Evolutionary conservation across 1,140 invertebrate genomes (phyloP), one percentile per base, ranked within the genome.

Genomic region (Brachionus calyciflorus): DNA sequence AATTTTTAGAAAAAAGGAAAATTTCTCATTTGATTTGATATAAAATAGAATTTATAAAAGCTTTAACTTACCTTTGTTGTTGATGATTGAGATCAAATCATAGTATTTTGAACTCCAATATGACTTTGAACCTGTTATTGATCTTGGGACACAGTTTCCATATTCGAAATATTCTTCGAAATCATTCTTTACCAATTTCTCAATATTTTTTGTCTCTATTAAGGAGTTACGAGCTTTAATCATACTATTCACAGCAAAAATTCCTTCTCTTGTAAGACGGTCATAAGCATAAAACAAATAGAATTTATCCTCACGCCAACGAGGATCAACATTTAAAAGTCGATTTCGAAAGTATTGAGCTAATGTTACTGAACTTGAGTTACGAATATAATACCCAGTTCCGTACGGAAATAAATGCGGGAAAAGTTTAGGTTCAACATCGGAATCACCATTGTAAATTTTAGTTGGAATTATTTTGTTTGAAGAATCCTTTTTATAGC

Each of bases 341-440:
- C 24, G 51, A 55, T 24, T 55, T 1, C 51, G 51, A 55, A 55
- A 55, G 26, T 55, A 55, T 55, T 55, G 51, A 24, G 51, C 51
- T 24, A 55, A 55, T 26, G 51, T 55, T 4, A 55, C 51, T 26
- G 51, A 55, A 26, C 26, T 55, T 3, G 19, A 28, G 26, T 26
- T 55, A 1, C 51, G 3, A 10, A 24, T 26, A 55, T 24, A 55
- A 55, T 55, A 55, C 12, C 17, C 51, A 24, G 21, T 55, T 55
- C 17, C 51, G 26, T 55, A 24, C 17, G 51, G 51, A 55, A 55
- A 55, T 26, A 55, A 55, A 55, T 55, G 17, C 21, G 51, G 51
- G 26, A 55, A 55, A 24, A 55, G 21, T 7, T 55, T 24, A 12
- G 51, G 19, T 26, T 55, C 51, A 55, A 26, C 26, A 26, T 55